Base-by-base conservation (phyloP, 2,797 vertebrate genomes). In the Siniperca undulata region DNA sequence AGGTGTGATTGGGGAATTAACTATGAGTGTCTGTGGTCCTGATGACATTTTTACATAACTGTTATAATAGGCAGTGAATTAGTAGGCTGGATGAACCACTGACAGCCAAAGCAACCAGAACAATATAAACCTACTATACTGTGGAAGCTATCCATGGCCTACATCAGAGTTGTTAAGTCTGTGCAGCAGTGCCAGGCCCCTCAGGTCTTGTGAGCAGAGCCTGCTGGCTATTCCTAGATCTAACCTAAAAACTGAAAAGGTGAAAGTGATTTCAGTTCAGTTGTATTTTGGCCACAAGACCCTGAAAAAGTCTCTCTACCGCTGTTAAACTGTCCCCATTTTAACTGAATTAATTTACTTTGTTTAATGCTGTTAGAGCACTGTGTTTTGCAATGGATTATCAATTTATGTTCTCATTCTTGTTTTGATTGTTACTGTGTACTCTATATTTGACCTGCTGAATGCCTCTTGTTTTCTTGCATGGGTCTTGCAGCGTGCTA, bases 201-300 rank as follows among this genome's bases (percentile, higher is more conserved):
- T 78, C 66, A 70, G 87, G 84, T 83, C 75, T 76, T 68, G 10
- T 59, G 72, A 88, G 66, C 75, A 38, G 62, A 82, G 76, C 30
- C 64, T 80, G 40, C 19, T 65, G 69, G 87, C 75, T 89, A 89
- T 88, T 91, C 72, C 87, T 76, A 83, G 86, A 73, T 82, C 68
- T 82, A 85, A 90, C 85, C 85, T 92, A 91, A 86, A 90, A 91
- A 86, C 65, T 67, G 34, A 50, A 50, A 80, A 90, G 82, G 83
- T 86, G 65, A 87, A 61, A 34, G 53, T 2, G 62, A 83, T 66
- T 72, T 80, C 61, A 81, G 27, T 67, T 65, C 13, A 36, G 24
- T 62, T 50, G 38, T 50, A 34, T 46, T 70, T 48, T 24, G 9
- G 59, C 30, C 22, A 48, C 34, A 66, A 56, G 22, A 78, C 20